These are phyloP conservation scores for Clarias platycephalus DNA, from an alignment of 2,797 vertebrate species.

Conservation along the genomic window DNA sequence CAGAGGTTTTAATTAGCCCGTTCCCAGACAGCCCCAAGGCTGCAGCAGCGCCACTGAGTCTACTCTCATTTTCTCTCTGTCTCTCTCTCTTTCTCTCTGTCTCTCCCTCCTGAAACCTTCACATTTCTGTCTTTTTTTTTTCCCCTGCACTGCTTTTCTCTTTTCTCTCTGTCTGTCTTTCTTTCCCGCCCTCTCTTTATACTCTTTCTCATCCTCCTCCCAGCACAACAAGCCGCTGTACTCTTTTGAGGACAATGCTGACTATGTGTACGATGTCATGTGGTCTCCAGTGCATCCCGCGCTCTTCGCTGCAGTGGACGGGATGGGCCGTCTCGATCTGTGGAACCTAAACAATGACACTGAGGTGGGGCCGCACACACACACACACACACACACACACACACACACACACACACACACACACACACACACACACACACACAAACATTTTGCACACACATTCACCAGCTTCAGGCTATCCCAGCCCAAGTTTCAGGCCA, in stretches of 20 bases:
- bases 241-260: conserved; percentile 97
- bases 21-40: conserved; percentile 95
- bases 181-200: conserved; percentile 26
- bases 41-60: conserved; percentile 89
- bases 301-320: conserved; percentile 92
- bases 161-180: conserved; percentile 15
- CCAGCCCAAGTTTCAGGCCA: conserved; percentile 62
- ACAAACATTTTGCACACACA: background rate
- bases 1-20: conserved; percentile 96
- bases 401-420: conserved; percentile 2
- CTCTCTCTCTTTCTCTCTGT: conserved; percentile 69
- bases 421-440: background rate
- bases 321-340: conserved; percentile 94
- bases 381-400: background rate
- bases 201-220: conserved; percentile 35
- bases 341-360: conserved; percentile 98
- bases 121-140: conserved; percentile 20
- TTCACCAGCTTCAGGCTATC: conserved; percentile 65
- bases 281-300: conserved; percentile 96
- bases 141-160: conserved; percentile 16
- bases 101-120: conserved; percentile 29
- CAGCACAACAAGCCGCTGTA: conserved; percentile 98
- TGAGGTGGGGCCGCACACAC: conserved; percentile 77
- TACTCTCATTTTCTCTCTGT: conserved; percentile 62
- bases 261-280: conserved; percentile 97